A percentile compares a stretch with the other conserved stretches of the same genome.
Conservation (phyloP, 92 coral and sea anemone species). For the Umimayanthus kanabou region DNA sequence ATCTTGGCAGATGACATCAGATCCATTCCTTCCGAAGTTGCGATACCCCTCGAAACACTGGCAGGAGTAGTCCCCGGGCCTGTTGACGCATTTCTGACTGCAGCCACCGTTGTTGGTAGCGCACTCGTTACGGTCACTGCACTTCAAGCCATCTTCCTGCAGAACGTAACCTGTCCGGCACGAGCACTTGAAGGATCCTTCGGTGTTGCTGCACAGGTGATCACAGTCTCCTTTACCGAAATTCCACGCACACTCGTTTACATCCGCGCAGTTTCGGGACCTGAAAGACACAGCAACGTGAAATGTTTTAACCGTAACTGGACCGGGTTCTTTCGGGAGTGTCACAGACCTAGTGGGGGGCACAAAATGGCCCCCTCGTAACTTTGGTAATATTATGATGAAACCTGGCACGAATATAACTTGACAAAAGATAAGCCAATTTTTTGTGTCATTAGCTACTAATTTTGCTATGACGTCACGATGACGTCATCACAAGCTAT, state of each 20-base stretch:
- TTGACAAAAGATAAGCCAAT: too few relatives aligned
- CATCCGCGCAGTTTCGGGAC: conserved; percentile 83
- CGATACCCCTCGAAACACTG: conserved; percentile 82
- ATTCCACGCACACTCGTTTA: conserved; percentile 87
- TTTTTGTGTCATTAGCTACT: too few relatives aligned
- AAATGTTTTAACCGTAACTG: not conserved
- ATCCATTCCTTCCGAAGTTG: conserved; percentile 74
- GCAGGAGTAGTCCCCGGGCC: conserved; percentile 72
- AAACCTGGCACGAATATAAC: too few relatives aligned
- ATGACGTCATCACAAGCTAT: too few relatives aligned
- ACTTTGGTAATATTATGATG: too few relatives aligned
- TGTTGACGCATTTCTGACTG: conserved; percentile 77
- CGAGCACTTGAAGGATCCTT: conserved; percentile 92
- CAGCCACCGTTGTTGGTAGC: conserved; percentile 81
- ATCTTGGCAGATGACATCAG: conserved; percentile 85
- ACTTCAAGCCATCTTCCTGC: conserved; percentile 71
- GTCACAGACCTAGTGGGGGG: too few relatives aligned
- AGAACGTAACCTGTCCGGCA: conserved; percentile 80
- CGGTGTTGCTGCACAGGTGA: conserved; percentile 80
- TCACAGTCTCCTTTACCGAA: conserved; percentile 93
- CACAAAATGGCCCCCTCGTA: too few relatives aligned
- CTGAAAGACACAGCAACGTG: conserved; percentile 30
- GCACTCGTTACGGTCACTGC: conserved; percentile 86
- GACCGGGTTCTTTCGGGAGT: too few relatives aligned
- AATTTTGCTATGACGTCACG: too few relatives aligned